phyloP scores from a whole-genome alignment of 2,113 vertebrate genomes.

The Anoplopoma fimbria region DNA sequence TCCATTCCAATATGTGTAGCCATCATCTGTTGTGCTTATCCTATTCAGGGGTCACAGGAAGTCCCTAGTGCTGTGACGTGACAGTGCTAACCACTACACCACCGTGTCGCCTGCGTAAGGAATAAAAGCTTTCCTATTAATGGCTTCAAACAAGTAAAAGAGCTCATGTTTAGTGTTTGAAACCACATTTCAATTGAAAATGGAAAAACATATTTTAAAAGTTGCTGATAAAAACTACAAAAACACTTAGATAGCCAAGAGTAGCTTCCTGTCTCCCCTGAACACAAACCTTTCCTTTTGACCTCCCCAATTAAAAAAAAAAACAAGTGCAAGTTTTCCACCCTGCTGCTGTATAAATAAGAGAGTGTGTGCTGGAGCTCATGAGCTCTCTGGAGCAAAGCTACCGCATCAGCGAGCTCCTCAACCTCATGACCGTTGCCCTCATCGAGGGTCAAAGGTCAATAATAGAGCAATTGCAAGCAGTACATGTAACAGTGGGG shows the following conservation, averaged over 20 bases:
- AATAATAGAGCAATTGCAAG: slow-evolving; percentile 38
- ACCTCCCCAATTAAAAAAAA: slow-evolving; percentile 38
- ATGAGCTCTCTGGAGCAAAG: slow-evolving; percentile 45
- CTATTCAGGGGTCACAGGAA: too few species aligned
- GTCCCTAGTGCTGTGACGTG: too few species aligned
- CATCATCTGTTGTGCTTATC: too few species aligned
- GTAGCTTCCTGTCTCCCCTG: slow-evolving; percentile 3
- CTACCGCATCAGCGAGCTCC: slow-evolving; percentile 56
- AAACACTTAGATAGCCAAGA: slow-evolving; percentile 1
- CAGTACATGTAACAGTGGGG: slow-evolving; percentile 20
- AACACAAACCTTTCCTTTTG: slow-evolving; percentile 20
- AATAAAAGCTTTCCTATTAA: neutral
- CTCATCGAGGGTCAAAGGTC: slow-evolving; percentile 43
- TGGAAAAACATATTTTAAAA: neutral
- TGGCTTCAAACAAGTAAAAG: neutral
- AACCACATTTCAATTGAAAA: neutral
- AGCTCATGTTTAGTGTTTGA: neutral
- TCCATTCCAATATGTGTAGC: too few species aligned
- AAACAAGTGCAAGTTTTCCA: slow-evolving; percentile 7
- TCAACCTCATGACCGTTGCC: slow-evolving; percentile 20
- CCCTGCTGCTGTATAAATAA: slow-evolving; percentile 48
- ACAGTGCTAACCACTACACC: too few species aligned
- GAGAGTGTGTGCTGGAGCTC: slow-evolving; percentile 20
- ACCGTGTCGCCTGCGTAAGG: too few species aligned
- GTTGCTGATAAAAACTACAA: neutral